Evolutionary conservation across 2,888 invertebrate genomes (phyloP).

Genomic region (Aromia moschata): DNA sequence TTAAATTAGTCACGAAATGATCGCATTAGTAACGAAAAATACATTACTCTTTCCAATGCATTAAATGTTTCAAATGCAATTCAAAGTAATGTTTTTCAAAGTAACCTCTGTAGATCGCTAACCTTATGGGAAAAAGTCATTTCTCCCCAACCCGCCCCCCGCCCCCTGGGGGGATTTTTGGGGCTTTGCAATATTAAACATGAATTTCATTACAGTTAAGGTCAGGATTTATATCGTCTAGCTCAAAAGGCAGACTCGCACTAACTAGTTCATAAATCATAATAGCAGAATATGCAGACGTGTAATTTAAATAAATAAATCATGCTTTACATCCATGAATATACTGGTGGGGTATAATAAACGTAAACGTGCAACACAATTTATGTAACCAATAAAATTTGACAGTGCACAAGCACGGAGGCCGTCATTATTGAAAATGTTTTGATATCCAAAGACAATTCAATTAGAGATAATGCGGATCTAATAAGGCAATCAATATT

Average conservation of each 20-base stretch:
- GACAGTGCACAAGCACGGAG: constrained; percentile 39
- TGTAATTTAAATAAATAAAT: constrained; percentile 51
- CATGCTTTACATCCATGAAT: constrained; percentile 46
- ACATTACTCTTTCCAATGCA: no score
- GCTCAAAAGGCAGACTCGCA: constrained; percentile 30
- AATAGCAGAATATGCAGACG: constrained; percentile 39
- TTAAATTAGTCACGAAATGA: no score
- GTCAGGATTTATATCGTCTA: constrained; percentile 31
- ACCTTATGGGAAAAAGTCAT: no score
- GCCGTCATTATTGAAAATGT: not conserved
- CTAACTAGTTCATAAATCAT: constrained; percentile 41
- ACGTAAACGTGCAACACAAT: constrained; percentile 42
- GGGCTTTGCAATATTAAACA: constrained; percentile 30
- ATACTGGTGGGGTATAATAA: constrained; percentile 46
- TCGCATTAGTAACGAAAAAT: no score
- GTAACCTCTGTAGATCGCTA: no score
- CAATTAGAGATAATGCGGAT: constrained; percentile 17
- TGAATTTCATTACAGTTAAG: constrained; percentile 34
- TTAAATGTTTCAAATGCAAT: no score
- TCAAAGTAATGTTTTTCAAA: no score
- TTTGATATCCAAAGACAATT: not conserved
- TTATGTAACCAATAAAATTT: constrained; percentile 47
- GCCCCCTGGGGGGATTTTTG: no score
- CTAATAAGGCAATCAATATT: constrained; percentile 26
- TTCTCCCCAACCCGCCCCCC: no score